A percentile compares a stretch with the other conserved stretches of the same genome.
phyloP scores from a whole-genome alignment of 2,113 vertebrate genomes.

The Coracopsis vasa region DNA sequence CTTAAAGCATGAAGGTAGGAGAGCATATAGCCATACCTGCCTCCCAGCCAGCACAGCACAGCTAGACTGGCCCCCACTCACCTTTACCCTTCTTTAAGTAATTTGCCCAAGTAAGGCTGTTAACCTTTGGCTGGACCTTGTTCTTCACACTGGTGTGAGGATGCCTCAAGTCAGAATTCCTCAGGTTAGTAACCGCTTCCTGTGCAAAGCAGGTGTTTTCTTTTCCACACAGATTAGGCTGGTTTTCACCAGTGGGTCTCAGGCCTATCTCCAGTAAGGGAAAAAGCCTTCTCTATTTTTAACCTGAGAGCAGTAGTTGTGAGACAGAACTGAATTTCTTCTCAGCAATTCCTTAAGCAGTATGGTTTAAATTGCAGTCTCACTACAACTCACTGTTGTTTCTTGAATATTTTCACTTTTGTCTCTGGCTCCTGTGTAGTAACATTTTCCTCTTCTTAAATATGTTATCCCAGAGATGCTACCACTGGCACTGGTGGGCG shows the following conservation, averaged over 20 bases:
- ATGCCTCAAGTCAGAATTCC: background rate
- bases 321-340: background rate
- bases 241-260: background rate
- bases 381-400: background rate
- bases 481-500: background rate
- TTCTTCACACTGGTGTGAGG: background rate
- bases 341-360: background rate
- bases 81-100: background rate
- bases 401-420: background rate
- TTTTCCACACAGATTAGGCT: background rate
- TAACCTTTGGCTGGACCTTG: background rate
- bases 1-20: background rate
- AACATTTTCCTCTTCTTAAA: background rate
- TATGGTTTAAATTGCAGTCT: background rate
- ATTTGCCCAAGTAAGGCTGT: background rate
- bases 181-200: background rate
- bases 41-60: background rate
- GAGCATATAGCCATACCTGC: rapidly evolving
- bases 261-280: background rate
- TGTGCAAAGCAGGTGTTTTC: background rate
- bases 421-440: background rate
- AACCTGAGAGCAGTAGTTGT: background rate
- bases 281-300: background rate
- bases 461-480: background rate
- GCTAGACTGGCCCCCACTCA: rapidly evolving